phyloP scores from a whole-genome alignment of 1,140 invertebrate genomes.

The Aphelenchoides besseyi region DNA sequence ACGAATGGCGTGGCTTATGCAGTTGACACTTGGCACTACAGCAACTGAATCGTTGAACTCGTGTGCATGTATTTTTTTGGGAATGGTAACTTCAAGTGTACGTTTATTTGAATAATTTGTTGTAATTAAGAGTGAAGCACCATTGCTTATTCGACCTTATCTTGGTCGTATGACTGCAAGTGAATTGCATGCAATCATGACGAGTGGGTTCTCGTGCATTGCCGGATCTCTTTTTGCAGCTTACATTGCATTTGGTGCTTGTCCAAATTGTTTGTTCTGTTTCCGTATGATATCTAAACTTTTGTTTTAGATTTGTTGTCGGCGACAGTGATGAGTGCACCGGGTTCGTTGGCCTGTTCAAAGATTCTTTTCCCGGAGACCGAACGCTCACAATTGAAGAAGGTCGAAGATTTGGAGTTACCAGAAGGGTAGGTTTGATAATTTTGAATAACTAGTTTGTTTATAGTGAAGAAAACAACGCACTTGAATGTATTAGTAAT shows the following conservation, averaged over 20 bases:
- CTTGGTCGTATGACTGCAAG: constrained; percentile 78
- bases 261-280: constrained; percentile 68
- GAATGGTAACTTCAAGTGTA: constrained; percentile 68
- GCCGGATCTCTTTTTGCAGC: constrained; percentile 87
- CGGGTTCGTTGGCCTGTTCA: constrained; percentile 55
- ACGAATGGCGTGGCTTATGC: constrained; percentile 76
- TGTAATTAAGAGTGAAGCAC: constrained; percentile 76
- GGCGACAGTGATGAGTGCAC: constrained; percentile 58
- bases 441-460: not conserved
- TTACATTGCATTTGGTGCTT: constrained; percentile 83
- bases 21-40: constrained; percentile 76
- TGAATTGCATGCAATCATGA: constrained; percentile 87
- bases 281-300: not conserved
- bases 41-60: constrained; percentile 84
- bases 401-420: constrained; percentile 52
- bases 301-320: constrained; percentile 39
- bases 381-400: constrained; percentile 70
- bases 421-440: constrained; percentile 47
- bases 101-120: constrained; percentile 22
- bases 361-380: constrained; percentile 61
- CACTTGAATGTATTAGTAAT: constrained; percentile 63
- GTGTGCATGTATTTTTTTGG: constrained; percentile 84
- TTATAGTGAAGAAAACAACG: constrained; percentile 39
- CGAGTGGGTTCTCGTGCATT: constrained; percentile 87
- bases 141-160: constrained; percentile 81